phyloP scores from a whole-genome alignment of 2,797 vertebrate genomes.

The Lacerta agilis region DNA sequence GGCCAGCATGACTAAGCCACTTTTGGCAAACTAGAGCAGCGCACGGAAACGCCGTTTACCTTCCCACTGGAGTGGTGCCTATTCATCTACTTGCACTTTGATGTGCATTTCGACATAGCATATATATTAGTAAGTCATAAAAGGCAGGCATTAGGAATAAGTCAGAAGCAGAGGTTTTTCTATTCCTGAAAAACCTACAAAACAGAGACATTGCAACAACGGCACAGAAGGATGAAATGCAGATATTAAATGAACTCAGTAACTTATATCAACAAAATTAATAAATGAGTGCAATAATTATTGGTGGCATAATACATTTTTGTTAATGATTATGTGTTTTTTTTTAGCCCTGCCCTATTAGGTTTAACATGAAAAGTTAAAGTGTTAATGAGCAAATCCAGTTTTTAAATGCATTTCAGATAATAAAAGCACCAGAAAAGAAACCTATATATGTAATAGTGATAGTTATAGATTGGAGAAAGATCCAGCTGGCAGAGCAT shows the following conservation, averaged over 20 bases:
- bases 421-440: neutral
- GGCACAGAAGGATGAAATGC: neutral
- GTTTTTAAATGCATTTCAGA: neutral
- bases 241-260: neutral
- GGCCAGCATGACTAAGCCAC: no score
- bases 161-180: neutral
- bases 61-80: no score
- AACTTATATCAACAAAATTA: neutral
- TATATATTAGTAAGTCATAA: neutral
- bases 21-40: no score
- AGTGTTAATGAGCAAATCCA: neutral
- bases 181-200: neutral
- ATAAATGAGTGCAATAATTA: neutral
- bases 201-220: neutral
- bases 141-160: neutral
- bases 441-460: neutral
- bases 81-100: no score
- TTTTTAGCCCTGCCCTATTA: no score
- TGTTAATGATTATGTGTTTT: neutral
- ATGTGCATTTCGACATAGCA: no score
- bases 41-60: no score
- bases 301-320: neutral
- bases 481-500: neutral
- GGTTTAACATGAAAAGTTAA: neutral
- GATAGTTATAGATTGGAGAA: neutral